phyloP scores from a whole-genome alignment of 1,140 invertebrate species.

The Dendrolimus kikuchii region DNA sequence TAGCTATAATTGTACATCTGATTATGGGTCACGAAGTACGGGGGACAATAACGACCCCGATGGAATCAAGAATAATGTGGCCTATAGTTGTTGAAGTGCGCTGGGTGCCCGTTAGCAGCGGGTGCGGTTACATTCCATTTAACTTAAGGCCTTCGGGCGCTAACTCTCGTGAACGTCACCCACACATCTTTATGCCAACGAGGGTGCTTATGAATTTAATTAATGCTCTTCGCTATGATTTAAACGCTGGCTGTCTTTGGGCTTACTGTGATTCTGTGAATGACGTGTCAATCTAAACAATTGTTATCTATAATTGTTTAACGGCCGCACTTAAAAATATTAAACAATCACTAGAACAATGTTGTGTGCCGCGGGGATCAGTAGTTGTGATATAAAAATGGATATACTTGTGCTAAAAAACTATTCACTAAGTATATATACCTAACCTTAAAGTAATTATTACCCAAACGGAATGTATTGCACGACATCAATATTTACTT shows the following conservation, averaged over 20 bases:
- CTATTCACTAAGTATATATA: too few relatives aligned
- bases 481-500: too few relatives aligned
- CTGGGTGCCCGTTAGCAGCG: constrained; percentile 17
- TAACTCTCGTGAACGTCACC: constrained; percentile 25
- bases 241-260: constrained; percentile 31
- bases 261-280: constrained; percentile 13
- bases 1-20: too few relatives aligned
- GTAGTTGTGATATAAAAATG: too few relatives aligned
- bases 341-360: too few relatives aligned
- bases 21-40: too few relatives aligned
- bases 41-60: not conserved
- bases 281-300: not conserved
- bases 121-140: constrained; percentile 55
- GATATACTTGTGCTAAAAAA: too few relatives aligned
- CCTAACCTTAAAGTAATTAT: too few relatives aligned
- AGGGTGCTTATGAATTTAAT: constrained; percentile 60
- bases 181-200: constrained; percentile 41
- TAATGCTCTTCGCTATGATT: constrained; percentile 41
- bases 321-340: too few relatives aligned
- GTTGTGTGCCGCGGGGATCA: too few relatives aligned
- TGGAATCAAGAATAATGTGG: not conserved
- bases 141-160: constrained; percentile 32
- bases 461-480: too few relatives aligned
- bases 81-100: constrained; percentile 5
- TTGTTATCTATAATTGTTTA: too few relatives aligned